A percentile compares a stretch with the other conserved stretches of the same genome.
Conservation (phyloP, 2,797 vertebrate species). For the Phoxinus dragarum region DNA sequence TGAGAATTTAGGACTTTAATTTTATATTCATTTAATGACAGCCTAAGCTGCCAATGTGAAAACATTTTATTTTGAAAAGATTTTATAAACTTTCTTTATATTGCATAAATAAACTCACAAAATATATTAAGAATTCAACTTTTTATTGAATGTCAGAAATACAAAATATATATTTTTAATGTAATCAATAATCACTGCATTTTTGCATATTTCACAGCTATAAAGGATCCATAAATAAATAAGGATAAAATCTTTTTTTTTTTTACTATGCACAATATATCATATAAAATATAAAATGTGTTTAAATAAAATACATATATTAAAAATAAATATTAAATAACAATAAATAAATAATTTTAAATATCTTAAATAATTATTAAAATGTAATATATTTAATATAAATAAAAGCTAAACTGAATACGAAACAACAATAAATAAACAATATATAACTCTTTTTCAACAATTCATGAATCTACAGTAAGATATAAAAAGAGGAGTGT, state of each 20-base stretch:
- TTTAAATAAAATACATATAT: background rate
- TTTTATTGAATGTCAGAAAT: constrained; percentile 30
- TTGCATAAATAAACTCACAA: background rate
- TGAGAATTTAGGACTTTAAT: too few relatives aligned
- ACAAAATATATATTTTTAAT: background rate
- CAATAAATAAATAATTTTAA: constrained; percentile 22
- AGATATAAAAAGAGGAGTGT: background rate
- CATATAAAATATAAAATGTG: too few relatives aligned
- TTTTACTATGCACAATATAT: background rate
- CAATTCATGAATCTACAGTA: background rate
- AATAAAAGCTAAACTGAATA: background rate
- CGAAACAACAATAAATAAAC: background rate
- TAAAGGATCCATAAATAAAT: background rate
- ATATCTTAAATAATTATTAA: background rate
- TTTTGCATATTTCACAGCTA: background rate
- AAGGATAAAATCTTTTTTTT: background rate
- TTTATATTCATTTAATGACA: too few relatives aligned
- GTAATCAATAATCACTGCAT: background rate
- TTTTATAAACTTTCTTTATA: background rate
- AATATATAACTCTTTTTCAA: background rate
- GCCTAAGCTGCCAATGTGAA: too few relatives aligned
- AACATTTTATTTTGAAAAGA: background rate
- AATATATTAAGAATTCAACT: background rate
- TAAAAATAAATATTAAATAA: background rate
- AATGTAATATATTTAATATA: background rate